Evolutionary conservation across 2,888 invertebrate species (phyloP), one percentile per base, ranked within the genome.

Genomic region (Selenia dentaria): DNA sequence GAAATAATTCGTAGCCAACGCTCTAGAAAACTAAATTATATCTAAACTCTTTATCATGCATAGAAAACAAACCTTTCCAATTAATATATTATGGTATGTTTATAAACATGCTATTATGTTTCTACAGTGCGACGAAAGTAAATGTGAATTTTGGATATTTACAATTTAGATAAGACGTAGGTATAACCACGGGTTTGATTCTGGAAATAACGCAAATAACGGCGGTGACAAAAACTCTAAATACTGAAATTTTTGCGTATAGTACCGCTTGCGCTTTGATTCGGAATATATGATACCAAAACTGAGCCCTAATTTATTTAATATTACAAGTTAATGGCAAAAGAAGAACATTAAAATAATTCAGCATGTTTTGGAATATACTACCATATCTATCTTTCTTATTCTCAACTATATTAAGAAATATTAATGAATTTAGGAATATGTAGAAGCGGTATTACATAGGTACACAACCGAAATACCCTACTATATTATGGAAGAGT

Each of bases 1-100:
- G 73, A 84, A 88, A 88, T 89, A 89, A 90, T 89, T 88, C 80
- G 89, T 89, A 90, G 88, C 89, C 89, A 90, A 90, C 89, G 70
- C 67, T 68, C 68, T 78, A 79, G 64, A 61, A 74, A 82, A 79
- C 72, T 75, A 76, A 79, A 79, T 41, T 42, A 38, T 53, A 51
- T 59, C 76, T 79, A 81, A 79, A 73, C 79, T 79, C 79, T 63
- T 66, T 63, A 70, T 68, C 67, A 74, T 70, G 70, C 68, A 64
- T 33, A 41, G 67, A 67, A 57, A 46, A 45, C 27, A n/a, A n/a
- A n/a, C 25, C 41, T 24, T 47, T 31, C 51, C 33, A 40, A 41
- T 27, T 28, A 45, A 37, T 52, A 36, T 35, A 26, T 11, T 44
- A 46, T 44, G 34, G 38, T 16, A 16, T 44, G 24, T 33, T 29